A percentile compares a stretch with the other conserved stretches of the same genome.
These are phyloP conservation scores for Plagodis pulveraria DNA, from an alignment of 2,888 invertebrate species.

Conservation along the genomic window DNA sequence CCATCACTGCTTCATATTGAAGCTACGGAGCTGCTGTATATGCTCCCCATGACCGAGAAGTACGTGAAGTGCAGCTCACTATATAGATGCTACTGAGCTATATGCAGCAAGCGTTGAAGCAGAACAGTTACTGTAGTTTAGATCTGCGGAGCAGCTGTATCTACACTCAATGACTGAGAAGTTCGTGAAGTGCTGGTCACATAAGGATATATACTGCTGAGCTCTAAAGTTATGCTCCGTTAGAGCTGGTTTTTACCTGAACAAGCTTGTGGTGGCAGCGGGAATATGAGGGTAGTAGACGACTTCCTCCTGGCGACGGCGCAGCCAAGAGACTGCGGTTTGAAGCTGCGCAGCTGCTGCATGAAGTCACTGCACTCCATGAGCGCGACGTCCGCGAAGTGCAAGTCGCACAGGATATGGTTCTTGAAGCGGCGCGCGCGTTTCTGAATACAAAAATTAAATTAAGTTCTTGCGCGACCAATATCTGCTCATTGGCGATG, in stretches of 20 bases:
- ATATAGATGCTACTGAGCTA: too few relatives aligned
- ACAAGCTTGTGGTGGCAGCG: constrained; percentile 96
- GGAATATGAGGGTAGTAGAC: constrained; percentile 97
- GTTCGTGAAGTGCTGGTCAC: too few relatives aligned
- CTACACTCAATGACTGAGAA: too few relatives aligned
- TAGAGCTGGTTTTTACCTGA: constrained; percentile 86
- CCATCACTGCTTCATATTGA: too few relatives aligned
- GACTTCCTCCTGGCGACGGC: constrained; percentile 97
- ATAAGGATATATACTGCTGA: not conserved
- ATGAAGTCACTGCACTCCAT: constrained; percentile 99
- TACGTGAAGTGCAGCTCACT: too few relatives aligned
- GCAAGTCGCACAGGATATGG: constrained; percentile 97
- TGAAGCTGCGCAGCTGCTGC: constrained; percentile 98
- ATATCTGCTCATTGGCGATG: too few relatives aligned
- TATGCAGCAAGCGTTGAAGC: too few relatives aligned
- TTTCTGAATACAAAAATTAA: constrained; percentile 63
- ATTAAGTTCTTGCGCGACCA: too few relatives aligned
- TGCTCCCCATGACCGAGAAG: too few relatives aligned
- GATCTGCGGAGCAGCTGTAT: too few relatives aligned
- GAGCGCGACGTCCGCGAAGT: constrained; percentile 98
- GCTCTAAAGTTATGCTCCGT: not conserved
- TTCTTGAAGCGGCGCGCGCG: constrained; percentile 90
- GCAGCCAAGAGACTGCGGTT: constrained; percentile 97
- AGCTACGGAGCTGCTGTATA: too few relatives aligned
- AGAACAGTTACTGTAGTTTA: too few relatives aligned